Base-by-base conservation (phyloP, 2,113 vertebrate genomes). In the Pao palembangensis region DNA sequence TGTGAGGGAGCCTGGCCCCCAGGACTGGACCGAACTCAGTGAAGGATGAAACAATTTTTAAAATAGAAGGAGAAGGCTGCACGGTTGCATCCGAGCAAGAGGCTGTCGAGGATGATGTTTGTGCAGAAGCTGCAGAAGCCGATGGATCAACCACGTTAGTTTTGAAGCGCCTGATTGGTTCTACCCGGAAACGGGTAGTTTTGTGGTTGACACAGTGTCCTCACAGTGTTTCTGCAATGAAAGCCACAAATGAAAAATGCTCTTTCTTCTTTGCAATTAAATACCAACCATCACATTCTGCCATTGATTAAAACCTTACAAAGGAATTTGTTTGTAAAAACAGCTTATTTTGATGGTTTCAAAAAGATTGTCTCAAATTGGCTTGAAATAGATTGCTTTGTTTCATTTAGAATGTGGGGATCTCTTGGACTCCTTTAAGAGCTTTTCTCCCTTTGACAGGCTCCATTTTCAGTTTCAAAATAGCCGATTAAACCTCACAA, bases 41-140 rank as follows among this genome's bases (percentile, higher is more conserved):
- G 18, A 61, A 42, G 23, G 23, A 31, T 4, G 69, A 59, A 21
- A 61, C 7, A 64, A 18, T 46, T 60, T 59, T 59, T 76, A 65
- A 61, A 66, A 57, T 72, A 68, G 69, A 51, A 74, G 47, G 51
- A 44, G 8, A 70, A 61, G 62, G 76, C 76, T n/a, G 44, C 34
- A 12, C 34, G 1, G 15, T 28, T 28, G 25, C 75, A 23, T 23
- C 21, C 2, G 21, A 23, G 21, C 21, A 55, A 56, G 80, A 71
- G 58, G 71, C 12, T 74, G 34, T 48, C 59, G 11, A 41, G 21
- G 61, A 70, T 28, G 61, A 70, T 46, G 11, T 52, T 43, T 67
- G 46, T 62, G 38, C 28, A 47, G 62, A 41, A 49, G 55, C 34
- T 38, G 21, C 52, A 62, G 28, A 23, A 23, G 21, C 21, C 21